Conservation (phyloP, 1,140 invertebrate species). For the Brachionus rubens region DNA sequence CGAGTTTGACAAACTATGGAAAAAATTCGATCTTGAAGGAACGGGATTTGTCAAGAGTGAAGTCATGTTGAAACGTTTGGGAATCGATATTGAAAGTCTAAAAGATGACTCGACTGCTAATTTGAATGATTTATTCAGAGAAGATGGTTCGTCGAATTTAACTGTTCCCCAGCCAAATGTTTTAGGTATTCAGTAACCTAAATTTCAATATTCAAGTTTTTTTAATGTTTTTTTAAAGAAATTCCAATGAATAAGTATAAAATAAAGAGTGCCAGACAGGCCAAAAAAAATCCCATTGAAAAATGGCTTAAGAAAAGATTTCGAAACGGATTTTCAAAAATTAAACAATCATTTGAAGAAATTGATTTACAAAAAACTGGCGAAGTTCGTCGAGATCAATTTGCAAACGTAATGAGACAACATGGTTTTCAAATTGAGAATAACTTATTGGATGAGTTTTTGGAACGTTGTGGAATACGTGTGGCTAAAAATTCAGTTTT, state of each 20-base stretch:
- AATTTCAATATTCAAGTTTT: not conserved
- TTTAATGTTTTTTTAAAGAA: not conserved
- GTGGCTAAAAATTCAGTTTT: conserved; percentile 53
- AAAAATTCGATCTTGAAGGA: conserved; percentile 47
- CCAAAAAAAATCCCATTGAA: conserved; percentile 51
- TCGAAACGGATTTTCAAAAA: conserved; percentile 56
- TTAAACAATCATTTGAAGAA: conserved; percentile 57
- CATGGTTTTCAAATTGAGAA: conserved; percentile 57
- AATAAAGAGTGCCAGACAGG: not conserved
- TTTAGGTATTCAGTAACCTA: not conserved
- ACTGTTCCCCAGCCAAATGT: not conserved
- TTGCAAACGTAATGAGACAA: conserved; percentile 50
- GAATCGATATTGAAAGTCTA: conserved; percentile 4
- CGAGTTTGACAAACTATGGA: conserved; percentile 59
- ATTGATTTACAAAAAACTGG: conserved; percentile 54
- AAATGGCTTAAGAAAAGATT: conserved; percentile 60
- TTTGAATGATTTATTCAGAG: conserved; percentile 23
- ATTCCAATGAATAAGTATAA: conserved; percentile 17
- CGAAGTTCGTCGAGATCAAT: conserved; percentile 49
- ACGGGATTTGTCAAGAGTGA: conserved; percentile 33
- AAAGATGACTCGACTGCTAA: not conserved
- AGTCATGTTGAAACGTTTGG: not conserved
- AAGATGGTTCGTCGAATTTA: not conserved
- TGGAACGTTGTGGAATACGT: conserved; percentile 54
- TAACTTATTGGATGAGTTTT: conserved; percentile 54